Percentiles rank a stretch among this genome's conserved stretches.
These are phyloP conservation scores for Hemicrepidius hirtus DNA, from an alignment of 2,888 invertebrate genomes.

Conservation along the genomic window DNA sequence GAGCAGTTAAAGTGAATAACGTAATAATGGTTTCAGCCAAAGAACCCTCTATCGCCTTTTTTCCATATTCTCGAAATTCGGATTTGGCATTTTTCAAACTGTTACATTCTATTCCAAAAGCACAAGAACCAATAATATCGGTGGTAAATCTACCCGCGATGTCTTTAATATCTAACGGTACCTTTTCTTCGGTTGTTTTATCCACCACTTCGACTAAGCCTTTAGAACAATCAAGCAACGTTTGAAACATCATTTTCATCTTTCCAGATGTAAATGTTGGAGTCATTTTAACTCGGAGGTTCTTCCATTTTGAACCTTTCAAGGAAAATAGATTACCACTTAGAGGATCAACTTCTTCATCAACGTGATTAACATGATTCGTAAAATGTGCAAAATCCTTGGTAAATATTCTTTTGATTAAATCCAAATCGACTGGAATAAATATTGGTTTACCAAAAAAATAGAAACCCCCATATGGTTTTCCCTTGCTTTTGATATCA, in stretches of 20 bases:
- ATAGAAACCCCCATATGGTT: slow-evolving; percentile 49
- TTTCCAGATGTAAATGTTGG: slow-evolving; percentile 56
- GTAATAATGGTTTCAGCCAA: slow-evolving; percentile 16
- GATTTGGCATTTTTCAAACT: slow-evolving; percentile 74
- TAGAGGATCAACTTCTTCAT: slow-evolving; percentile 75
- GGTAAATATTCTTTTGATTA: slow-evolving; percentile 71
- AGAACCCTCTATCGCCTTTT: slow-evolving; percentile 36
- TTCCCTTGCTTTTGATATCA: slow-evolving; percentile 38
- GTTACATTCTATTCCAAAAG: slow-evolving; percentile 77
- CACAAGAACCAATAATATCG: slow-evolving; percentile 76
- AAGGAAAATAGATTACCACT: slow-evolving; percentile 75
- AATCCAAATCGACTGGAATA: slow-evolving; percentile 48
- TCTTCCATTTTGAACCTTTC: slow-evolving; percentile 76
- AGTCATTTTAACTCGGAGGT: slow-evolving; percentile 69
- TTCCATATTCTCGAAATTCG: slow-evolving; percentile 68
- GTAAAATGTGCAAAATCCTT: slow-evolving; percentile 77
- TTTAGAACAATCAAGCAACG: slow-evolving; percentile 41
- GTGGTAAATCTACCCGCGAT: slow-evolving; percentile 75
- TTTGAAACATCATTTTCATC: slow-evolving; percentile 56
- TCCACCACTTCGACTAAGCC: slow-evolving; percentile 43
- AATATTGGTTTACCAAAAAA: slow-evolving; percentile 43
- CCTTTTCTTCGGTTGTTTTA: slow-evolving; percentile 7
- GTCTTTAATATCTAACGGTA: slow-evolving; percentile 64
- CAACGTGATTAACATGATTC: slow-evolving; percentile 75
- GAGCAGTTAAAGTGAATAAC: slow-evolving; percentile 48